Evolutionary conservation across 2,113 vertebrate species (phyloP), one percentile per base, ranked within the genome.

Genomic region (Xiphophorus hellerii): DNA sequence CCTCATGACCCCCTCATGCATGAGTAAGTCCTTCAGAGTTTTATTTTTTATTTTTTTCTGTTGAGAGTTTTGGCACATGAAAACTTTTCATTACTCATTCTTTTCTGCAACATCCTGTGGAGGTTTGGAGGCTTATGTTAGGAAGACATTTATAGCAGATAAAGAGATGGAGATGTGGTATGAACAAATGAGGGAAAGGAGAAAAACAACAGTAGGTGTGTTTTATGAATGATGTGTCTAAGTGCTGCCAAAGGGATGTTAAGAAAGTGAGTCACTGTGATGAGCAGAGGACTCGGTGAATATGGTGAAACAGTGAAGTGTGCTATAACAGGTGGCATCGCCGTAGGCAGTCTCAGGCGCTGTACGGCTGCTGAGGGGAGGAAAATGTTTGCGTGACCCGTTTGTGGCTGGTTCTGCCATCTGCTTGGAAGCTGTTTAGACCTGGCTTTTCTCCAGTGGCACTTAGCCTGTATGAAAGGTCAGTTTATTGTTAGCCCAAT

Each of bases 281-380:
- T 29, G 89, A 86, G 85, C 37, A 37, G 80, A 65, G 82, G 84
- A 61, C 81, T 82, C 75, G 66, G 80, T 70, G 83, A 83, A 84
- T 74, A 69, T 75, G 74, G 77, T 90, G 89, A 93, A 92, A 92
- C 93, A 89, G 90, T 83, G 88, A 85, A 66, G 91, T 20, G 73
- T 72, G 68, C 81, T 64, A 67, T 89, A 89, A 87, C 93, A 94
- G 93, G 93, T 94, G 92, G 92, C 86, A 31, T 48, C 91, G 84
- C 91, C 80, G 76, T 89, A 89, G 92, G 93, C 88, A 81, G 84
- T 85, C 88, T 84, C 71, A 27, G 73, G 86, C 77, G 70, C 81
- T 87, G 65, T 73, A 72, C 72, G 71, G 74, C 84, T 83, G 83
- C 84, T 84, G 77, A 73, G 83, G 69, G 76, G 88, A 83, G 67